Conservation (phyloP, 1,140 invertebrate species). For the Aleiodes sp. region DNA sequence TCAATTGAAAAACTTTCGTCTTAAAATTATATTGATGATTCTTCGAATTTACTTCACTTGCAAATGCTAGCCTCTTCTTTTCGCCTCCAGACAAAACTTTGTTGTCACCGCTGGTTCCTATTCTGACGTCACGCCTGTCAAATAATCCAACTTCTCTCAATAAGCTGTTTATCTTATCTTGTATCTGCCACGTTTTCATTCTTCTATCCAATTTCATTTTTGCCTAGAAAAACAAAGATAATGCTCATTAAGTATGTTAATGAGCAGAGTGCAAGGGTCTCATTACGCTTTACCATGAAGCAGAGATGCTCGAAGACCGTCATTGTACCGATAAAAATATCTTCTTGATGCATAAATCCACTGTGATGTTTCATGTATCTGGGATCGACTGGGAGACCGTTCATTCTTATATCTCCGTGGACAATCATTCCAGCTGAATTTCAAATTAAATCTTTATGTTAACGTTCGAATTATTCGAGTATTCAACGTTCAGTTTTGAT, state of each 20-base stretch:
- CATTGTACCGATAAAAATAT: conserved; percentile 86
- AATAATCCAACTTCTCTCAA: conserved; percentile 78
- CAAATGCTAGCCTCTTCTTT: conserved; percentile 91
- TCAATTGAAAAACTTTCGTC: background rate
- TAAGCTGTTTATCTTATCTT: conserved; percentile 75
- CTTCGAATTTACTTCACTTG: conserved; percentile 77
- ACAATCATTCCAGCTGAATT: conserved; percentile 72
- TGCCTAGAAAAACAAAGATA: conserved; percentile 68
- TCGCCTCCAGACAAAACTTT: conserved; percentile 95
- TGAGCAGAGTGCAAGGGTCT: background rate
- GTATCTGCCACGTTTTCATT: conserved; percentile 68
- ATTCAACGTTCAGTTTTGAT: background rate
- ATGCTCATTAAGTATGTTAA: background rate
- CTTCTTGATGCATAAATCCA: conserved; percentile 95
- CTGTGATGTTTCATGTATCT: conserved; percentile 81
- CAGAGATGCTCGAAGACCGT: conserved; percentile 90
- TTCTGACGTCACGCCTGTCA: conserved; percentile 75
- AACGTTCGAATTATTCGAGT: too few relatives aligned
- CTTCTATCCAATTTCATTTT: conserved; percentile 80
- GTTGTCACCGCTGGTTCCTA: conserved; percentile 75
- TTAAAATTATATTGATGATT: too few relatives aligned
- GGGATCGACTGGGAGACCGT: conserved; percentile 73
- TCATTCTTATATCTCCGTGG: conserved; percentile 80
- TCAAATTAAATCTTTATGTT: conserved; percentile 25
- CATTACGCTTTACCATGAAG: conserved; percentile 77